Evolutionary conservation across 1,140 invertebrate genomes (phyloP).

Genomic region (Philopotamus ludificatus): DNA sequence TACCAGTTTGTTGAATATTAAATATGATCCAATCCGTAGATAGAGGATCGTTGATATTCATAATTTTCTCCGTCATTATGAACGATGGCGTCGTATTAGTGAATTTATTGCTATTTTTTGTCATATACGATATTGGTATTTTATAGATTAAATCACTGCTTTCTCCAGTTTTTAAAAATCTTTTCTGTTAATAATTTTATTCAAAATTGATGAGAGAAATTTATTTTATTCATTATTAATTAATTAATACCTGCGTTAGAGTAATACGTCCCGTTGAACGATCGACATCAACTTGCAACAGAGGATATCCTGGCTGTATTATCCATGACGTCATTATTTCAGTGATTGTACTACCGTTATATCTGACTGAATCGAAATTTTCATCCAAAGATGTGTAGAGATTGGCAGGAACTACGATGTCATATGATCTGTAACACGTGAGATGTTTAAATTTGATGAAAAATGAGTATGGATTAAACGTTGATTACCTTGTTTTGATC

Average conservation of each 20-base stretch:
- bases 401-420: too few relatives aligned
- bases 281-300: neutral
- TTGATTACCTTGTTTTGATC: too few relatives aligned
- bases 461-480: neutral
- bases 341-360: too few relatives aligned
- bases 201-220: too few relatives aligned
- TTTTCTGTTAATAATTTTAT: neutral
- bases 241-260: neutral
- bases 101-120: neutral
- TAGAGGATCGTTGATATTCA: neutral
- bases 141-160: neutral
- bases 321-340: neutral
- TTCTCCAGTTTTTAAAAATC: neutral
- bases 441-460: too few relatives aligned
- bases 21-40: neutral
- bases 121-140: neutral
- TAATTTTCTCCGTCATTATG: neutral
- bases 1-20: constrained; percentile 1
- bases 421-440: too few relatives aligned
- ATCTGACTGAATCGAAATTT: too few relatives aligned
- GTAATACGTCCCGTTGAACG: neutral
- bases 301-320: neutral
- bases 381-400: too few relatives aligned
- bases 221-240: neutral
- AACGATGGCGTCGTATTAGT: neutral